Evolutionary conservation across 2,113 vertebrate genomes (phyloP).

Genomic region (Orcinus orca): DNA sequence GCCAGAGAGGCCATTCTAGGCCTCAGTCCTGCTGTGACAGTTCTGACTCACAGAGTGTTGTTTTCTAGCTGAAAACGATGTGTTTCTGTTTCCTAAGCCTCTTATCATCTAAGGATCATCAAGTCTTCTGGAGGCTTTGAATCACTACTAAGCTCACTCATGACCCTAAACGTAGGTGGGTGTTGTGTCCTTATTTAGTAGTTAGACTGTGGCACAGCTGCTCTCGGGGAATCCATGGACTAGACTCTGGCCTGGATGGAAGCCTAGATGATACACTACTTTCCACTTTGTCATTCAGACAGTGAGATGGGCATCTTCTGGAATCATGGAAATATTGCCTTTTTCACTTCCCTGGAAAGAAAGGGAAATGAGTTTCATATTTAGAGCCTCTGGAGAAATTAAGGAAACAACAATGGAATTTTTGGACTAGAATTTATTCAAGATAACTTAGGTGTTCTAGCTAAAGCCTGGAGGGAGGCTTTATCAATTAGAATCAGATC

Average conservation of each 20-base stretch:
- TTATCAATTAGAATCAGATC: background rate
- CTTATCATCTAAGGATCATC: background rate
- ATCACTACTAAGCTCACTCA: background rate
- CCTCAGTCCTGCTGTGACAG: background rate
- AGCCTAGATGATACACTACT: background rate
- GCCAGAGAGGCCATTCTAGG: background rate
- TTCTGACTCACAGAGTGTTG: background rate
- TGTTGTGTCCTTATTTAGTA: background rate
- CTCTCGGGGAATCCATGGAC: background rate
- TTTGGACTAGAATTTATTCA: background rate
- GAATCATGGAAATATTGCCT: background rate
- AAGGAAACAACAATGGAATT: background rate
- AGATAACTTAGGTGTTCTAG: background rate
- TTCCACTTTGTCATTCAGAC: background rate
- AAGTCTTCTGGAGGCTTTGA: background rate
- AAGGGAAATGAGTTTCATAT: background rate
- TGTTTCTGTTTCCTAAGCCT: background rate
- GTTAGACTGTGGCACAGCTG: background rate
- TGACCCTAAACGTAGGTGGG: background rate
- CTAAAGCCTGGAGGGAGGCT: background rate
- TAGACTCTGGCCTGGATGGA: background rate
- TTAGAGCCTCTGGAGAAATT: background rate
- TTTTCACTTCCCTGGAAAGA: background rate
- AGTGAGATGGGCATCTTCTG: background rate
- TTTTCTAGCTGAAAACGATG: conserved; percentile 24